Evolutionary conservation across 2,888 invertebrate genomes (phyloP), one percentile per base, ranked within the genome.

Genomic region (Tinea semifulvella): DNA sequence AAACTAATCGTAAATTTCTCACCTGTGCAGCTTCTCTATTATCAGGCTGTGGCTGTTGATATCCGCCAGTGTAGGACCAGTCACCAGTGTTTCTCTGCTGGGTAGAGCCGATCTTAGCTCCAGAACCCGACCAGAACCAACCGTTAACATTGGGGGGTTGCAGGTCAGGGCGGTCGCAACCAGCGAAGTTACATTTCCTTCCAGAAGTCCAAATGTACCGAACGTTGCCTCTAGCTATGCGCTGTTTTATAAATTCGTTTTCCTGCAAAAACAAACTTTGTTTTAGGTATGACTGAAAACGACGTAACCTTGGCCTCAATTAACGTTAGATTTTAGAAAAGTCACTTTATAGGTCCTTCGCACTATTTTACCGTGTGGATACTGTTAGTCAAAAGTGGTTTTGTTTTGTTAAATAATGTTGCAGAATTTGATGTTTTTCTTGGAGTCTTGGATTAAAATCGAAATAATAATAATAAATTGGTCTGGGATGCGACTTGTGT

Each of bases 71-170:
- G 61, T 83, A 82, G 55, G 92, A 93, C 94, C 94, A 94, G 67
- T 94, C 94, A 27, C 94, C 94, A 48, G 93, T 89, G 73, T 92
- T 94, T 50, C 94, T 86, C 68, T 93, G 92, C 22, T 89, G 89
- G 45, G 94, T 94, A 48, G 94, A 88, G 38, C 94, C 94, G 63
- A 94, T 92, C 81, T 94, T 94, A 49, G 91, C 94, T 20, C 94
- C 94, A 6, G 94, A 94, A 51, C 94, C 94, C 4, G 92, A 93
- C 94, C 94, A 95, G 85, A 95, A 95, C 94, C 94, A 95, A 46
- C 92, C 92, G 69, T 92, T 91, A 54, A 91, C 85, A 63, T 90
- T 91, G 49, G 91, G 87, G n/a, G 92, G 92, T 72, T 91, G 91
- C 58, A 92, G 77, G 70, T 92, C 92, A 40, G 88, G 73, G 45